Evolutionary conservation across 2,113 vertebrate genomes (phyloP).

Genomic region (Takifugu bimaculatus): DNA sequence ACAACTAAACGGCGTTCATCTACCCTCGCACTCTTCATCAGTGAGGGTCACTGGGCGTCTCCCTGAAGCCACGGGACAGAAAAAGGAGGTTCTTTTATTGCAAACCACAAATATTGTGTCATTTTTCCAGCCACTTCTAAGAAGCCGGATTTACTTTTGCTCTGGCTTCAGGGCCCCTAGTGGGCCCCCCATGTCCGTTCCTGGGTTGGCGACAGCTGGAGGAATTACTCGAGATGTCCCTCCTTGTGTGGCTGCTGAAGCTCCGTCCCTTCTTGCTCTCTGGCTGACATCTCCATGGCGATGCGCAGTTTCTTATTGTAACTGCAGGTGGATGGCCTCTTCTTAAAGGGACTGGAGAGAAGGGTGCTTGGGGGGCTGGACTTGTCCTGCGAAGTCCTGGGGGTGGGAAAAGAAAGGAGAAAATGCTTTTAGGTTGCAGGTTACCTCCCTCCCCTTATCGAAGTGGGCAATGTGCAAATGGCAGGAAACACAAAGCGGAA

Average conservation of each 20-base stretch:
- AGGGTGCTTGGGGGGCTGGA: constrained; percentile 60
- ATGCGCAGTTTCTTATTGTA: constrained; percentile 89
- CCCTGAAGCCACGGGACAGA: neutral
- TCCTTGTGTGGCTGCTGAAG: constrained; percentile 82
- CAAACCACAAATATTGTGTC: neutral
- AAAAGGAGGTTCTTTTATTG: neutral
- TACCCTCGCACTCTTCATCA: too few species aligned
- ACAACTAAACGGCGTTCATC: too few species aligned
- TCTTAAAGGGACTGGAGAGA: constrained; percentile 69
- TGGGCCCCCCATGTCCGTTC: constrained; percentile 69
- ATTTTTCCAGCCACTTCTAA: constrained; percentile 1
- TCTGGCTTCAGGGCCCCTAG: neutral
- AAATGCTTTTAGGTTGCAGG: neutral
- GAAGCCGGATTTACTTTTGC: too few species aligned
- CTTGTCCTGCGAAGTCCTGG: constrained; percentile 86
- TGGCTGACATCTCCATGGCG: constrained; percentile 91
- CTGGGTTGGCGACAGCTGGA: constrained; percentile 92
- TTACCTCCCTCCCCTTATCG: too few species aligned
- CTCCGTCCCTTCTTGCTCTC: constrained; percentile 87
- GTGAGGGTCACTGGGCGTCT: too few species aligned
- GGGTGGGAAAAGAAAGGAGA: neutral
- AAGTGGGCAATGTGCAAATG: neutral
- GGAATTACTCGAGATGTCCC: constrained; percentile 89
- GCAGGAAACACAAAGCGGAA: neutral
- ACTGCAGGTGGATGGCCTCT: constrained; percentile 72